Evolutionary conservation across 2,113 vertebrate species (phyloP).

Genomic region (Mixornis gularis): DNA sequence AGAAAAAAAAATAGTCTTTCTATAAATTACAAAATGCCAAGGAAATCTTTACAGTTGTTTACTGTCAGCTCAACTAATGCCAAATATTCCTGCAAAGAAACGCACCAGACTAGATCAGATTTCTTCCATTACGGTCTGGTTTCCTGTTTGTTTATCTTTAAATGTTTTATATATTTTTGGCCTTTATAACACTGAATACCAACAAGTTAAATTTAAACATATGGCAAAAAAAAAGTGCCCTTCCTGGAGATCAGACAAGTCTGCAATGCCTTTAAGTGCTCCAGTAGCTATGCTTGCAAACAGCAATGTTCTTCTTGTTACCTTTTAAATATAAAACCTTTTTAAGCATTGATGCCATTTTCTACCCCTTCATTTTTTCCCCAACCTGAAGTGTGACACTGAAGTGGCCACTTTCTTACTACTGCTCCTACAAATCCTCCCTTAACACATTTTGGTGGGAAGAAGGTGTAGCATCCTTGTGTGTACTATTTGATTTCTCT

Average conservation of each 20-base stretch:
- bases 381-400: not conserved
- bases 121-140: not conserved
- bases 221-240: not conserved
- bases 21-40: not conserved
- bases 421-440: not conserved
- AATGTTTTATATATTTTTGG: not conserved
- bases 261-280: not conserved
- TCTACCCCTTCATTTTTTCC: not conserved
- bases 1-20: not conserved
- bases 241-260: not conserved
- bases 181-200: not conserved
- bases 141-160: not conserved
- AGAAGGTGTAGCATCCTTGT: not conserved
- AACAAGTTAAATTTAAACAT: not conserved
- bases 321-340: not conserved
- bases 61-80: not conserved
- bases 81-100: not conserved
- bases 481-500: not conserved
- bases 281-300: not conserved
- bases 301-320: rapidly evolving
- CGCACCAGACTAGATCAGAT: not conserved
- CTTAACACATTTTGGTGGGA: not conserved
- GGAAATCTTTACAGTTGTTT: not conserved
- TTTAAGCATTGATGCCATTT: not conserved
- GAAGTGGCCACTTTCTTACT: not conserved